Evolutionary conservation across 2,888 invertebrate species (phyloP).

Genomic region (Temnothorax rugatulus): DNA sequence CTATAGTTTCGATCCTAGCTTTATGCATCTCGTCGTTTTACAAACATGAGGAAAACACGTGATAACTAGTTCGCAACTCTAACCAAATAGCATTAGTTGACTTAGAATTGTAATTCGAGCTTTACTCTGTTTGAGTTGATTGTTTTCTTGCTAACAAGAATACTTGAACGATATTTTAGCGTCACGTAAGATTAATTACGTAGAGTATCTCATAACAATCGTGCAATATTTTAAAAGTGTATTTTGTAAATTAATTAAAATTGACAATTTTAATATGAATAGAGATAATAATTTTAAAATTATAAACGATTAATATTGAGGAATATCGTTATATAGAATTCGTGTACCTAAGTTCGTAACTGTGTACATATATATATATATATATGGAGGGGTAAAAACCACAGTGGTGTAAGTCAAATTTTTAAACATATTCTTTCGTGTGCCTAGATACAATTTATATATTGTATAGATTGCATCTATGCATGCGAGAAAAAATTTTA

Average conservation of each 20-base stretch:
- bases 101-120: conserved; percentile 15
- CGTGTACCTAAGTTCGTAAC: background rate
- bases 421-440: too few species aligned
- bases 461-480: too few species aligned
- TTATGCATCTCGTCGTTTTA: background rate
- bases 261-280: background rate
- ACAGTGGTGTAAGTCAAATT: too few species aligned
- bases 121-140: background rate
- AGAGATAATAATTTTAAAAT: background rate
- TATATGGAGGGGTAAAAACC: too few species aligned
- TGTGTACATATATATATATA: background rate
- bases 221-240: background rate
- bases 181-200: background rate
- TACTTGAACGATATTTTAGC: background rate
- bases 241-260: background rate
- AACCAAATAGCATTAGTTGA: background rate
- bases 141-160: background rate
- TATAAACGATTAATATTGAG: background rate
- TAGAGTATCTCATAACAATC: background rate
- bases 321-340: background rate
- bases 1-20: background rate
- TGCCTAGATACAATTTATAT: too few species aligned
- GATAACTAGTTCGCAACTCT: conserved; percentile 19
- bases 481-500: too few species aligned
- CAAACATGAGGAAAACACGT: conserved; percentile 4